Evolutionary conservation across 2,113 vertebrate species (phyloP), one percentile per base, ranked within the genome.

Genomic region (Colossoma macropomum): DNA sequence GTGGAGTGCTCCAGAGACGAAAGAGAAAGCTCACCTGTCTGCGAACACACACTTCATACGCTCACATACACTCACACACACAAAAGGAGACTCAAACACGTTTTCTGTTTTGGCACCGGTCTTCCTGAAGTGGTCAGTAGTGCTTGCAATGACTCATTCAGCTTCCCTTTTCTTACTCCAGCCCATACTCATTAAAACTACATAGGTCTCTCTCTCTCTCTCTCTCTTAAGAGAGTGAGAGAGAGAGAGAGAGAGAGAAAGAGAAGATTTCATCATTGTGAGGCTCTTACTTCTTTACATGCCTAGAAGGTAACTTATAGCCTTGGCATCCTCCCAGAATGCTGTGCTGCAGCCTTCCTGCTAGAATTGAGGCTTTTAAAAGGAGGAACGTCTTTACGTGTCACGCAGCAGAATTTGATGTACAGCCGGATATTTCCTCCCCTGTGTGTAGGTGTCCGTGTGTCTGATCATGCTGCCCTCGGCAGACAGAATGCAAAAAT

Each of bases 261-360:
- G 34, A 38, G 48, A 50, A 50, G 15, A 10, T 9, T 45, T 45
- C 48, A 13, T 78, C 27, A 79, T 79, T 60, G 81, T 70, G 45
- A 62, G 52, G 65, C 60, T 50, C 23, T 68, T 75, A 21, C 34
- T 66, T 77, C 48, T 79, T 79, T 70, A 75, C 63, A 52, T 75
- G 69, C 71, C 71, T 66, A 30, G 54, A 76, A 54, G 65, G 45
- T 75, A 65, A 54, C 77, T 34, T 34, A 66, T 23, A 69, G 45
- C 76, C 23, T 75, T 83, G 72, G n/a, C 72, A 45, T 50, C 30
- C 78, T 76, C 32, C 77, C 59, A 50, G 56, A 38, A 60, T 77
- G 30, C 73, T 74, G n/a, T 45, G 34, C 71, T 56, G 30, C 41
- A 45, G 71, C n/a, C 5, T 30, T 52, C 23, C 23, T 68, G 48